phyloP scores from a whole-genome alignment of 2,888 invertebrate species.

The Palloptera scutellata region DNA sequence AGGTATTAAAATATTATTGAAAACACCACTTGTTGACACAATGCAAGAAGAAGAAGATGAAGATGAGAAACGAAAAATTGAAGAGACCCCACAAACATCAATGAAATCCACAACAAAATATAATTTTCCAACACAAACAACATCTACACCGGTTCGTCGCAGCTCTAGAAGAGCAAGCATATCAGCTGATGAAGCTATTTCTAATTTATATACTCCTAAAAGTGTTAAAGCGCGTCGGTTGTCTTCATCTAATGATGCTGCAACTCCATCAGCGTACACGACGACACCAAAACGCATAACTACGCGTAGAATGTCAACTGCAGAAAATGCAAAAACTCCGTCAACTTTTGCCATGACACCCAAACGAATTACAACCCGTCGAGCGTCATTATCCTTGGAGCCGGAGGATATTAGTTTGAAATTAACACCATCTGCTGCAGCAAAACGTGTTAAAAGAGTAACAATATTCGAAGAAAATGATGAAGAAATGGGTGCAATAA shows the following conservation, averaged over 20 bases:
- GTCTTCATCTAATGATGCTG: conserved; percentile 27
- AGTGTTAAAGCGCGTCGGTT: conserved; percentile 24
- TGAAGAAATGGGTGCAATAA: conserved; percentile 36
- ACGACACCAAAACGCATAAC: neutral
- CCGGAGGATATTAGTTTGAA: conserved; percentile 24
- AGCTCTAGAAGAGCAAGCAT: conserved; percentile 35
- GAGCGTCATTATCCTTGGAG: conserved; percentile 37
- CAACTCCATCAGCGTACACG: neutral
- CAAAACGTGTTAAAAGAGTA: conserved; percentile 8
- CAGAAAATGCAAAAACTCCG: neutral
- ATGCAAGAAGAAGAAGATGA: neutral
- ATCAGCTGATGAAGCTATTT: conserved; percentile 19
- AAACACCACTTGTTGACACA: conserved; percentile 57
- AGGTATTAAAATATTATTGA: conserved; percentile 48
- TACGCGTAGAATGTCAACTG: conserved; percentile 14
- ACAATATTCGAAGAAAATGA: conserved; percentile 25
- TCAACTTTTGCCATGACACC: conserved; percentile 31
- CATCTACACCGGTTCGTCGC: conserved; percentile 33
- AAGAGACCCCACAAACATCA: neutral
- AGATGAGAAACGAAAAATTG: neutral
- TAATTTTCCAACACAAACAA: conserved; percentile 4
- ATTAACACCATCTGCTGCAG: conserved; percentile 15
- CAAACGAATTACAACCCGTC: conserved; percentile 38
- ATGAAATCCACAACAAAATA: neutral
- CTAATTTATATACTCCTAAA: conserved; percentile 18